These are phyloP conservation scores for Zeuzera pyrina DNA, from an alignment of 2,888 invertebrate genomes.

Conservation along the genomic window DNA sequence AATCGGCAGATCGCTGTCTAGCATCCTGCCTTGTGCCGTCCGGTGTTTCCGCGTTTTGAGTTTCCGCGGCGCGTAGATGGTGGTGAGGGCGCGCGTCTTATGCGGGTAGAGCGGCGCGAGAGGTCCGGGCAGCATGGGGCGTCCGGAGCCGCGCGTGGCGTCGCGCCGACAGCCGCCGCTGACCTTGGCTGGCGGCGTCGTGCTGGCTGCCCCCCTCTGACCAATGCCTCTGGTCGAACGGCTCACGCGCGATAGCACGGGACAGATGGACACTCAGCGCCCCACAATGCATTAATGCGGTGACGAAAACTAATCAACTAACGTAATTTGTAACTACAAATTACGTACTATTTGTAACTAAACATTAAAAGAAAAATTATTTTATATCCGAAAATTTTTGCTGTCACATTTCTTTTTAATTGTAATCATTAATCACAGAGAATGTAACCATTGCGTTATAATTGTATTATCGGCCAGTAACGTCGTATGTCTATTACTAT, in stretches of 20 bases:
- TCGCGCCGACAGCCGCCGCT: constrained; percentile 43
- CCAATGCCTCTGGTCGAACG: constrained; percentile 21
- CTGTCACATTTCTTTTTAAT: too few species aligned
- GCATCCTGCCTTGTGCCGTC: constrained; percentile 58
- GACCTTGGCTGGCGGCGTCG: constrained; percentile 46
- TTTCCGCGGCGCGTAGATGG: constrained; percentile 63
- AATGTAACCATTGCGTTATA: too few species aligned
- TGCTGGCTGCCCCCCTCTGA: constrained; percentile 20
- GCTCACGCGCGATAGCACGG: constrained; percentile 23
- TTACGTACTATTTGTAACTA: too few species aligned
- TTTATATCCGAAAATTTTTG: too few species aligned
- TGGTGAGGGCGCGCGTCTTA: constrained; percentile 59
- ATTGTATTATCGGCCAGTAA: too few species aligned
- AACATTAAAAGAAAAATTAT: too few species aligned
- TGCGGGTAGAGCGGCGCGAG: constrained; percentile 53
- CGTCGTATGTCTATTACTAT: too few species aligned
- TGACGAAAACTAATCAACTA: too few species aligned
- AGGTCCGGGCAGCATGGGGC: constrained; percentile 54
- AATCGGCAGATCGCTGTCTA: constrained; percentile 47
- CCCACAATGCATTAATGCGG: too few species aligned
- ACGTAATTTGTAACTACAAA: too few species aligned
- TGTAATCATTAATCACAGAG: too few species aligned
- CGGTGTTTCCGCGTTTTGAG: constrained; percentile 45
- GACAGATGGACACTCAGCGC: constrained; percentile 10
- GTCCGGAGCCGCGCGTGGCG: constrained; percentile 42